Evolutionary conservation across 1,140 invertebrate genomes (phyloP).

Genomic region (Diachasma alloeum): DNA sequence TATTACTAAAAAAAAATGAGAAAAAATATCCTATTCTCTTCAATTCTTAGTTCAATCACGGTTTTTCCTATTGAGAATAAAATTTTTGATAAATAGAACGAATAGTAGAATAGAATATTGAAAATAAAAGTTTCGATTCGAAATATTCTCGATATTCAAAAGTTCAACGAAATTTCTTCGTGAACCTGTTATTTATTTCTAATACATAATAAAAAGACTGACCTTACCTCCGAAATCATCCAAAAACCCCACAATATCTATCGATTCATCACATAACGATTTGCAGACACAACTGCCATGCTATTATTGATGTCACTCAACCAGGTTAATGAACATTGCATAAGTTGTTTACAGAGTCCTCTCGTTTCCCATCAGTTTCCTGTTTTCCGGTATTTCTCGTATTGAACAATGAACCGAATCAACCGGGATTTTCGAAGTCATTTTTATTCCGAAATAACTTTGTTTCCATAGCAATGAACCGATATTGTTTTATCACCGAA

Average conservation of each 20-base stretch:
- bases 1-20: no score
- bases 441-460: background rate
- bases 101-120: no score
- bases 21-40: no score
- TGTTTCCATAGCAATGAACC: background rate
- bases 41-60: no score
- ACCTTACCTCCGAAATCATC: background rate
- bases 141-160: no score
- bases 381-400: background rate
- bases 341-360: background rate
- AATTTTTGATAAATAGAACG: no score
- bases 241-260: background rate
- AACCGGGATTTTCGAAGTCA: background rate
- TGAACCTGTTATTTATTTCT: no score
- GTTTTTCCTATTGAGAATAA: no score
- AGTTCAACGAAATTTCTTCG: no score
- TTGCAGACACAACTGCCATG: background rate
- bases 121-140: no score
- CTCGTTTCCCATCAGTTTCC: background rate
- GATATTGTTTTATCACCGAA: background rate
- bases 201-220: background rate
- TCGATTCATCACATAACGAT: background rate
- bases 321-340: slow-evolving; percentile 2
- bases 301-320: slow-evolving; percentile 2
- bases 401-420: background rate